Evolutionary conservation across 1,140 invertebrate species (phyloP).

Genomic region (Helicoverpa zea): DNA sequence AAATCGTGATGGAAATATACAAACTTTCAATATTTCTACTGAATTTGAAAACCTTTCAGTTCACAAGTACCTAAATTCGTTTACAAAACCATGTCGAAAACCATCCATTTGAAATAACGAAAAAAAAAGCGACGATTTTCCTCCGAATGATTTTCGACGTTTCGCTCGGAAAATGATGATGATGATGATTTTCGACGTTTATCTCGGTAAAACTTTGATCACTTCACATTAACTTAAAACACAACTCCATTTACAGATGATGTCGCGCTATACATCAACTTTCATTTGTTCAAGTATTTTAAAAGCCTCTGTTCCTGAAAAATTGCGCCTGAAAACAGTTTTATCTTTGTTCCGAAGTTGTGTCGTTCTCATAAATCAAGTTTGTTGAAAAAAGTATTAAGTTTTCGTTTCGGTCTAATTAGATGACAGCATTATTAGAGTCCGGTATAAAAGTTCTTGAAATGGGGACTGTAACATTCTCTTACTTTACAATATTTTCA

Average conservation of each 20-base stretch:
- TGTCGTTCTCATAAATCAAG: background rate
- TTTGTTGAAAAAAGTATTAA: background rate
- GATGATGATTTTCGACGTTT: background rate
- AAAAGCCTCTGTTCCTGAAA: background rate
- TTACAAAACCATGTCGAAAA: no score
- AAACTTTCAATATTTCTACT: no score
- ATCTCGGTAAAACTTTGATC: background rate
- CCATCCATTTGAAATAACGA: no score
- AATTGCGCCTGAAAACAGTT: background rate
- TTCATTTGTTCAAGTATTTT: constrained; percentile 2
- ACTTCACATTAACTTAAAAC: background rate
- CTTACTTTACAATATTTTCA: no score
- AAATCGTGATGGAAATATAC: no score
- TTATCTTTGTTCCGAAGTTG: background rate
- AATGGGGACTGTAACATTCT: no score
- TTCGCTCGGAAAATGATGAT: background rate
- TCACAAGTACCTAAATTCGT: no score
- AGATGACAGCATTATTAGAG: no score
- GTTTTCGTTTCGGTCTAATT: background rate
- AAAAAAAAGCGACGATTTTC: background rate
- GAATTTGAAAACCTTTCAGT: no score
- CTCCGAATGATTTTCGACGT: background rate
- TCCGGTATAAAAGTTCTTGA: no score
- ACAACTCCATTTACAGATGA: background rate
- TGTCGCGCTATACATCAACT: background rate